phyloP scores from a whole-genome alignment of 2,888 invertebrate species.

The Tiliacea aurago region DNA sequence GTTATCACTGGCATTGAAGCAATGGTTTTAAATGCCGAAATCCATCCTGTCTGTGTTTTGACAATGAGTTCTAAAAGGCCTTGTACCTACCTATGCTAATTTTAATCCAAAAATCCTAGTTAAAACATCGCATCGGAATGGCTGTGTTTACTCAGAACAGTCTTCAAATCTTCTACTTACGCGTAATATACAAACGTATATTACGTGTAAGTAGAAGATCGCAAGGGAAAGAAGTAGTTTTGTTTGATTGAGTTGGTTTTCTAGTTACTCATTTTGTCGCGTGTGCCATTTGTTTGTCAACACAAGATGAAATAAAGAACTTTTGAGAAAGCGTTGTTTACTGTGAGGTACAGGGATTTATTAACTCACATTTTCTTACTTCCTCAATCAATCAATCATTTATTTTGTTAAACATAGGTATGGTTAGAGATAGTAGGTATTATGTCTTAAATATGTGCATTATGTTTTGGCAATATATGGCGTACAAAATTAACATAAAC shows the following conservation, averaged over 20 bases:
- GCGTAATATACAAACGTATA: no score
- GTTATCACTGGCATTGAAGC: no score
- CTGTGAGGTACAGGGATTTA: neutral
- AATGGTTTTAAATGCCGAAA: neutral
- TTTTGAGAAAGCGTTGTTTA: slow-evolving; percentile 22
- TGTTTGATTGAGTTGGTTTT: slow-evolving; percentile 34
- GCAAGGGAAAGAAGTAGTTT: slow-evolving; percentile 19
- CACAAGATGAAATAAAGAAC: slow-evolving; percentile 17
- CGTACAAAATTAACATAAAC: no score
- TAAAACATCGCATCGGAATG: neutral
- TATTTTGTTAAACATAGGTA: no score
- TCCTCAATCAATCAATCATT: no score
- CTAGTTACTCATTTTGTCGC: slow-evolving; percentile 37
- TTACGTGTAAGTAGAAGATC: slow-evolving; percentile 32
- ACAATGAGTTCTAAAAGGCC: neutral
- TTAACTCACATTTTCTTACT: slow-evolving; percentile 14
- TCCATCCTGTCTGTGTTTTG: neutral
- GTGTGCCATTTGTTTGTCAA: slow-evolving; percentile 45
- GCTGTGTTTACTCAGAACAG: slow-evolving; percentile 22
- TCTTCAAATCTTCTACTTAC: no score
- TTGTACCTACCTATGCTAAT: neutral
- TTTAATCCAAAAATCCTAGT: neutral
- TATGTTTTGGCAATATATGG: no score
- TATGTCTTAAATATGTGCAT: no score
- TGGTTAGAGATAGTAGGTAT: no score